Evolutionary conservation across 1,140 invertebrate genomes (phyloP).

Genomic region (Anastrepha obliqua): DNA sequence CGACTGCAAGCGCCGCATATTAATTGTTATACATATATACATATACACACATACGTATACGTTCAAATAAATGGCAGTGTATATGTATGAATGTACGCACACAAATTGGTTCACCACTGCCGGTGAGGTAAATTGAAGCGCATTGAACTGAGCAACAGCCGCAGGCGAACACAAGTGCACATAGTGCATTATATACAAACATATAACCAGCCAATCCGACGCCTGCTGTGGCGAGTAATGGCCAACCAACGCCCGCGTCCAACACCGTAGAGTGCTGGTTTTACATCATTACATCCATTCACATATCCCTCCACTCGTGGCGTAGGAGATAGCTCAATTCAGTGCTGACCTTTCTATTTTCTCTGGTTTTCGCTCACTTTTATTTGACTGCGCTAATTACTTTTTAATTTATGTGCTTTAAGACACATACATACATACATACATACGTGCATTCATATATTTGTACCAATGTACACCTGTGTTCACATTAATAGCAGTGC

Average conservation of each 20-base stretch:
- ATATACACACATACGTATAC: background rate
- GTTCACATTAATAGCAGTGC: too few species aligned
- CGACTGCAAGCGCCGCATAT: background rate
- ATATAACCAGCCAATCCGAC: background rate
- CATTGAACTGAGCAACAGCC: background rate
- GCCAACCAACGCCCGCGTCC: slow-evolving; percentile 27
- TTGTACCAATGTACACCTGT: too few species aligned
- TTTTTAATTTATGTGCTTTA: slow-evolving; percentile 46
- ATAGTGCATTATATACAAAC: background rate
- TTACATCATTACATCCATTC: background rate
- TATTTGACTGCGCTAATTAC: slow-evolving; percentile 50
- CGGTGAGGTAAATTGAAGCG: background rate
- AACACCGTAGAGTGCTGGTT: background rate
- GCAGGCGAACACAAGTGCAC: background rate
- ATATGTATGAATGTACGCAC: background rate
- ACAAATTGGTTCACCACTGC: background rate
- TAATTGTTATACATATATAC: background rate
- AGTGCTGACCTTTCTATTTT: background rate
- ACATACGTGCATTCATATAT: background rate
- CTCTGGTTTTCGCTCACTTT: background rate
- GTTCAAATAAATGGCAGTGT: background rate
- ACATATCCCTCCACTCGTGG: slow-evolving; percentile 1
- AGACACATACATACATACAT: background rate
- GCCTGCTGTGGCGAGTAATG: background rate
- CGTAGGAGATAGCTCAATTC: slow-evolving; percentile 22